Conservation (phyloP, 2,797 vertebrate genomes). For the Austrolebias charrua region DNA sequence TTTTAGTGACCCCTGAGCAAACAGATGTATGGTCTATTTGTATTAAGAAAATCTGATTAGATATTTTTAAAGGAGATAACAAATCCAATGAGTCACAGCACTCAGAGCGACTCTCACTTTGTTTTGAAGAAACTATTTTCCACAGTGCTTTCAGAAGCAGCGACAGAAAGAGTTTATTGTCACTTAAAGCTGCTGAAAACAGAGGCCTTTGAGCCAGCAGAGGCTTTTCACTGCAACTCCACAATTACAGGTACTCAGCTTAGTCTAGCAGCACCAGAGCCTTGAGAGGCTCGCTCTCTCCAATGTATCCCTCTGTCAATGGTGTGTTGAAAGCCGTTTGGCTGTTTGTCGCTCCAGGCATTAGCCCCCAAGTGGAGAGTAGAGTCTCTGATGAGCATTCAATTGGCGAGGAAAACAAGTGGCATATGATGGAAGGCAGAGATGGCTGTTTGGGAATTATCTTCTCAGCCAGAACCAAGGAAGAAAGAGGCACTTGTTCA, state of each 20-base stretch:
- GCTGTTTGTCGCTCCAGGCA: conserved; percentile 87
- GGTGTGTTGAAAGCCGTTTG: conserved; percentile 94
- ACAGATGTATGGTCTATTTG: conserved; percentile 32
- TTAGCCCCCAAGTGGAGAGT: conserved; percentile 86
- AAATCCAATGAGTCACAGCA: conserved; percentile 38
- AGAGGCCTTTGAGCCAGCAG: conserved; percentile 85
- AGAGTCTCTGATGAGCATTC: conserved; percentile 88
- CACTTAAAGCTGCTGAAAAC: conserved; percentile 90
- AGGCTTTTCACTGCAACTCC: conserved; percentile 85
- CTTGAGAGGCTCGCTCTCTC: conserved; percentile 68
- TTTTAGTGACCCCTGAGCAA: conserved; percentile 19
- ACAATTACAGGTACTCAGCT: conserved; percentile 93
- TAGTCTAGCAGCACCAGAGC: conserved; percentile 85
- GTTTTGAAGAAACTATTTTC: conserved; percentile 55
- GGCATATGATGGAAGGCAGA: conserved; percentile 52
- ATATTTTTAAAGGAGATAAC: conserved; percentile 36
- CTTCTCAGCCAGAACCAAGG: conserved; percentile 59
- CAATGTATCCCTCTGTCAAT: conserved; percentile 79
- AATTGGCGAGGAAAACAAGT: conserved; percentile 83
- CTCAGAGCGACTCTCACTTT: conserved; percentile 49
- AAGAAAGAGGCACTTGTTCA: conserved; percentile 67
- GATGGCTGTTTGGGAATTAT: conserved; percentile 66
- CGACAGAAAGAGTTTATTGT: conserved; percentile 80
- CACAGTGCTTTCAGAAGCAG: conserved; percentile 60
- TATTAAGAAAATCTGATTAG: conserved; percentile 28